These are phyloP conservation scores for Corythaeola cristata DNA, from an alignment of 2,113 vertebrate species.

Conservation along the genomic window DNA sequence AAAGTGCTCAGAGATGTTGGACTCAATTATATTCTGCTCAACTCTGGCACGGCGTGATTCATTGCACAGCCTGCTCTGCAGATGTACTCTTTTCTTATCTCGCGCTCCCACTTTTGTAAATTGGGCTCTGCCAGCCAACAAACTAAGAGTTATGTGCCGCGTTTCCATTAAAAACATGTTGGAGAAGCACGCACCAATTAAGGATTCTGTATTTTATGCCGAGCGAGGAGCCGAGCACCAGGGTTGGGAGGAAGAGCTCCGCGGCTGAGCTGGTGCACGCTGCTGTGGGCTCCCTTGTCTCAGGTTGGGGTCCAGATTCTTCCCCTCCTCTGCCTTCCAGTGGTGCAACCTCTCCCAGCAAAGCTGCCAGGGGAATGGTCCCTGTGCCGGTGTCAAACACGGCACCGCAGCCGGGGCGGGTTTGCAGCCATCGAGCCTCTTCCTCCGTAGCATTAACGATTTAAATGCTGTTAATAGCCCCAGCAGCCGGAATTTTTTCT, in stretches of 20 bases:
- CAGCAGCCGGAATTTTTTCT: background rate
- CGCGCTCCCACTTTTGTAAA: conserved; percentile 99
- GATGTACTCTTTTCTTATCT: conserved; percentile 99
- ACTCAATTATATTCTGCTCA: conserved; percentile 99
- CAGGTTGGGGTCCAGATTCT: background rate
- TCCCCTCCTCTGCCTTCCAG: background rate
- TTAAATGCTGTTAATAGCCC: background rate
- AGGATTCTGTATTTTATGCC: conserved; percentile 90
- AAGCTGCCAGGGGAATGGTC: background rate
- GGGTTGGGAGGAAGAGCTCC: conserved; percentile 73
- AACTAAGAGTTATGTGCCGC: conserved; percentile 98
- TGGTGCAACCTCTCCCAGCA: background rate
- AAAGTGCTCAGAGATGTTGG: conserved; percentile 99
- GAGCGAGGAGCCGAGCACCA: conserved; percentile 82
- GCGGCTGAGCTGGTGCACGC: background rate
- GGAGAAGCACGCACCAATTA: conserved; percentile 98
- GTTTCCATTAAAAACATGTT: conserved; percentile 99
- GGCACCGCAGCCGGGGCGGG: rapidly evolving
- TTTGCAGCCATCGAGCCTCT: background rate
- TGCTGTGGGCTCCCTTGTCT: background rate
- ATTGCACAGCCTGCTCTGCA: conserved; percentile 94
- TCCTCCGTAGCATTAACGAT: rapidly evolving
- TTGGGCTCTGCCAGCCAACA: conserved; percentile 99
- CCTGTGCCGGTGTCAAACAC: rapidly evolving
- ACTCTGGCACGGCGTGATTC: conserved; percentile 99